Conservation (phyloP, 2,113 vertebrate genomes). For the Ameiurus melas region DNA sequence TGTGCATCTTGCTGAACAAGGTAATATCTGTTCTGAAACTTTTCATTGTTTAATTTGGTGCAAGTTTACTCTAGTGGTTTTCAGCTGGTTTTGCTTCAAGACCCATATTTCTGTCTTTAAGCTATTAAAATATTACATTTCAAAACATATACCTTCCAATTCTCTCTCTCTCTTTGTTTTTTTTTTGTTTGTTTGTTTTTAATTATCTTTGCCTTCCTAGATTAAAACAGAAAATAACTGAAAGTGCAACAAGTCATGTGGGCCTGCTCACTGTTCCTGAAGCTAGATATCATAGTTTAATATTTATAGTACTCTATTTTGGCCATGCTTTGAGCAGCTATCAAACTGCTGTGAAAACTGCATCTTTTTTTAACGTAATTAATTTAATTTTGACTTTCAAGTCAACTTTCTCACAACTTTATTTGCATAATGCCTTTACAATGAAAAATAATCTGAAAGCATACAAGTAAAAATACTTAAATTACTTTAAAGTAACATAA, state of each 20-base stretch:
- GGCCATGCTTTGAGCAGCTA: background rate
- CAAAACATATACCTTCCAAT: no score
- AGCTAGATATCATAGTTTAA: background rate
- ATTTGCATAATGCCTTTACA: background rate
- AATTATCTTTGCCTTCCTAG: background rate
- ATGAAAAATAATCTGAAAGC: background rate
- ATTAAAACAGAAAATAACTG: background rate
- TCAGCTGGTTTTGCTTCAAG: background rate
- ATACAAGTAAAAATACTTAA: background rate
- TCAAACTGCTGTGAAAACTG: background rate
- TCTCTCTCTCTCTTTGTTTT: no score
- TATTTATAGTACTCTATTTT: background rate
- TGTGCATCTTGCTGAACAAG: no score
- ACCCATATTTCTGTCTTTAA: background rate
- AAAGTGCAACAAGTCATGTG: background rate
- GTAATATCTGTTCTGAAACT: no score
- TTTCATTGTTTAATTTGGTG: background rate
- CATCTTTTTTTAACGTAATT: background rate
- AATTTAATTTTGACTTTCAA: background rate
- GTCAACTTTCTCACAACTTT: background rate
- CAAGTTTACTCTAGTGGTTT: background rate
- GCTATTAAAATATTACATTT: no score
- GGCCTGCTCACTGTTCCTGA: background rate
- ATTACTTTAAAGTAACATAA: background rate
- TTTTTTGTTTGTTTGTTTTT: no score